These are phyloP conservation scores for Drosophila novamexicana DNA, from an alignment of 1,140 invertebrate genomes.

Conservation along the genomic window DNA sequence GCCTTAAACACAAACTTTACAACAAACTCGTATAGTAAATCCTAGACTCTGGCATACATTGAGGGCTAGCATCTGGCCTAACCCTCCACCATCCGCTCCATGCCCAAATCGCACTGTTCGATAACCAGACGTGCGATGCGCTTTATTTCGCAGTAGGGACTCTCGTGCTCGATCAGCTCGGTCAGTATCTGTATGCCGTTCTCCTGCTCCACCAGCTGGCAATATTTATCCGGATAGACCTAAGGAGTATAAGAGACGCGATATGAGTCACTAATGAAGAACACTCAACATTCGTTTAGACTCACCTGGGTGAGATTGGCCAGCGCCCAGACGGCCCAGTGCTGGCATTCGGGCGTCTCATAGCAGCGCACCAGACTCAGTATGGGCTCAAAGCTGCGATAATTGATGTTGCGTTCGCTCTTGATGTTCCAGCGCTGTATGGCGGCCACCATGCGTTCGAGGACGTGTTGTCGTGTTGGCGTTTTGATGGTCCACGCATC, in stretches of 20 bases:
- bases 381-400: conserved; percentile 97
- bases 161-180: conserved; percentile 87
- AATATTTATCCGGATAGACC: conserved; percentile 93
- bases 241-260: neutral
- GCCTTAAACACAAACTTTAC: conserved; percentile 68
- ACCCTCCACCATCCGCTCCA: conserved; percentile 70
- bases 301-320: conserved; percentile 96
- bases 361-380: conserved; percentile 91
- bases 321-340: conserved; percentile 99
- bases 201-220: conserved; percentile 92
- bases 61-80: conserved; percentile 32
- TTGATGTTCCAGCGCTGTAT: conserved; percentile 95
- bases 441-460: conserved; percentile 91
- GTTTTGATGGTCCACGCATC: conserved; percentile 91
- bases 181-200: conserved; percentile 91
- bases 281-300: neutral
- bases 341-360: conserved; percentile 95
- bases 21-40: conserved; percentile 67
- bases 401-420: conserved; percentile 97
- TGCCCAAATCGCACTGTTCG: conserved; percentile 86
- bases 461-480: conserved; percentile 90
- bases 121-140: conserved; percentile 88
- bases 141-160: conserved; percentile 88
- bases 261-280: neutral
- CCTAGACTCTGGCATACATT: conserved; percentile 14